Evolutionary conservation across 1,140 invertebrate genomes (phyloP).

Genomic region (Diorhabda elongata): DNA sequence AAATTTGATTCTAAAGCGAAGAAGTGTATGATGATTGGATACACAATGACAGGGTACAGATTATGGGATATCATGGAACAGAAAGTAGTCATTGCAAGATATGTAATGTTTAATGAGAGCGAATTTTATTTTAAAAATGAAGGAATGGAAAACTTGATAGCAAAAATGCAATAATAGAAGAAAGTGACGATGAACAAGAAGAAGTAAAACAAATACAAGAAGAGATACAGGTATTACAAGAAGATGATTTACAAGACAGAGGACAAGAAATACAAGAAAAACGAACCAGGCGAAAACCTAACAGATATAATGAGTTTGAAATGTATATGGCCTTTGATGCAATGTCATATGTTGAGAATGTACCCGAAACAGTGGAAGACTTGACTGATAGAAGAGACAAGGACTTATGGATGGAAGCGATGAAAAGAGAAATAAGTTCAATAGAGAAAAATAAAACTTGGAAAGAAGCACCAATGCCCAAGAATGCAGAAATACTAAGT

Average conservation of each 20-base stretch:
- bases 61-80: slow-evolving; percentile 11
- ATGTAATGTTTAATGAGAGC: no score
- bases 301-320: slow-evolving; percentile 20
- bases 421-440: slow-evolving; percentile 13
- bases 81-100: no score
- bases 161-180: neutral
- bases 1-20: slow-evolving; percentile 34
- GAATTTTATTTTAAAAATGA: no score
- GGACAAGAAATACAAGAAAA: neutral
- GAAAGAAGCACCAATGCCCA: slow-evolving; percentile 34
- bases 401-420: slow-evolving; percentile 43
- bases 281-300: neutral
- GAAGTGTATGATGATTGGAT: slow-evolving; percentile 33
- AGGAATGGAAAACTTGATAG: neutral
- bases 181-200: neutral
- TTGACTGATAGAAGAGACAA: slow-evolving; percentile 21
- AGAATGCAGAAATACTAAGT: slow-evolving; percentile 34
- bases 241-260: neutral
- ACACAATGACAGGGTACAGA: slow-evolving; percentile 20
- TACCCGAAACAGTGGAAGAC: slow-evolving; percentile 15
- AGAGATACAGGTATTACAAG: neutral
- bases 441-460: slow-evolving; percentile 42
- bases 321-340: slow-evolving; percentile 25
- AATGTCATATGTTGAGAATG: slow-evolving; percentile 17
- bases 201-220: neutral